Conservation (phyloP, 2,888 invertebrate species). For the Heteromurus nitidus region DNA sequence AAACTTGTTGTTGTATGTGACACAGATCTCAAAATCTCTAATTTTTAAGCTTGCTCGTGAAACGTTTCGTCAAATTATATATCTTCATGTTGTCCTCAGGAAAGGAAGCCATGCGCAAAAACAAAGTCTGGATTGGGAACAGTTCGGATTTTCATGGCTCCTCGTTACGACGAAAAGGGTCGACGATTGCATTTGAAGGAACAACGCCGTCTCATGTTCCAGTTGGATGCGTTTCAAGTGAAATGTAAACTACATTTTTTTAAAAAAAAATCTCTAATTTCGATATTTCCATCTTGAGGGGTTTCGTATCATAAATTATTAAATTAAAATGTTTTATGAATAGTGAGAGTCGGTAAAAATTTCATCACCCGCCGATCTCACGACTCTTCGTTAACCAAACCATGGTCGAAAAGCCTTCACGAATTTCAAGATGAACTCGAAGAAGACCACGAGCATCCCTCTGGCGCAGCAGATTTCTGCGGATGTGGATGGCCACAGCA, state of each 20-base stretch:
- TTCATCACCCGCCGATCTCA: slow-evolving; percentile 39
- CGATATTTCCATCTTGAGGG: too few relatives aligned
- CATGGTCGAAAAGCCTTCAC: slow-evolving; percentile 30
- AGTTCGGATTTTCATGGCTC: slow-evolving; percentile 58
- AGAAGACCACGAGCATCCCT: slow-evolving; percentile 3
- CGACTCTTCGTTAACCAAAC: slow-evolving; percentile 42
- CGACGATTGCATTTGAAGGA: slow-evolving; percentile 36
- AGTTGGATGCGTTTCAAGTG: slow-evolving; percentile 55
- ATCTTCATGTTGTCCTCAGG: too few relatives aligned
- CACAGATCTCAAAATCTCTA: too few relatives aligned
- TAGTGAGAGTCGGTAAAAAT: slow-evolving; percentile 48
- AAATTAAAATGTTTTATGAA: too few relatives aligned
- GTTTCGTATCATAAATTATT: neutral
- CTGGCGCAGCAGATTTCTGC: slow-evolving; percentile 34
- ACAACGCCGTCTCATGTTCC: slow-evolving; percentile 59
- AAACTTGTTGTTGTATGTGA: slow-evolving; percentile 39
- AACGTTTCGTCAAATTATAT: too few relatives aligned
- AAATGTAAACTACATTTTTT: slow-evolving; percentile 33
- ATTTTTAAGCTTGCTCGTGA: too few relatives aligned
- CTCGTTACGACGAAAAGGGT: slow-evolving; percentile 48
- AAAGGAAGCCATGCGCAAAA: slow-evolving; percentile 47
- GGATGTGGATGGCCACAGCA: slow-evolving; percentile 85
- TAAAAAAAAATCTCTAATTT: neutral
- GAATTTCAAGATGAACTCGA: slow-evolving; percentile 13
- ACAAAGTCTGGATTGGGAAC: slow-evolving; percentile 39